phyloP scores from a whole-genome alignment of 1,140 invertebrate species.

The Phymorhynchus buccinoides region DNA sequence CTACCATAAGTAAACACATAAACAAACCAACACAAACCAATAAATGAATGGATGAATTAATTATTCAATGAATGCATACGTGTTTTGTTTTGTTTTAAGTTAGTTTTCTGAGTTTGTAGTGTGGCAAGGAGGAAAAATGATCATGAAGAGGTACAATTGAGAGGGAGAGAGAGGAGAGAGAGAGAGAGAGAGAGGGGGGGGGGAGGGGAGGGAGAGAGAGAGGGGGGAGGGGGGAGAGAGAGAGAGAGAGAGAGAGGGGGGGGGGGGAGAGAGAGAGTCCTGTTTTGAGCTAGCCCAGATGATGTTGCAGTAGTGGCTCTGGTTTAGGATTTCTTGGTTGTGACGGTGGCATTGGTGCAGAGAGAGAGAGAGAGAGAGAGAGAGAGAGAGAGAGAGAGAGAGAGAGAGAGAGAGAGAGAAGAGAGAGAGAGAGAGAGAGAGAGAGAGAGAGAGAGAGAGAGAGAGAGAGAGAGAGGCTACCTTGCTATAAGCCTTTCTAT shows the following conservation, averaged over 20 bases:
- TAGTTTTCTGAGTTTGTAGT: too few species aligned
- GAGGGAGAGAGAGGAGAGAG: too few species aligned
- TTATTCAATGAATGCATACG: too few species aligned
- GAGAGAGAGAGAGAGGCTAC: conserved; percentile 20
- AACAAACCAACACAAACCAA: too few species aligned
- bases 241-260: background rate
- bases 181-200: background rate
- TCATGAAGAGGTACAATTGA: background rate
- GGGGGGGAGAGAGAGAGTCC: background rate
- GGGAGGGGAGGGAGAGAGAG: background rate
- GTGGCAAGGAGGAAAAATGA: background rate
- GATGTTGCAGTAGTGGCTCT: too few species aligned
- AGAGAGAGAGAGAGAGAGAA: background rate
- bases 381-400: background rate
- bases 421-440: background rate
- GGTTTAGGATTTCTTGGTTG: too few species aligned
- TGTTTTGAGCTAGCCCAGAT: too few species aligned
- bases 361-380: conserved; percentile 15
- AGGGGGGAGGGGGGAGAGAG: background rate
- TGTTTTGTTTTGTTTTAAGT: too few species aligned
- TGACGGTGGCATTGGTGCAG: too few species aligned
- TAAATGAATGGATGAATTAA: too few species aligned
- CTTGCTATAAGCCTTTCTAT: too few species aligned
- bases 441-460: background rate
- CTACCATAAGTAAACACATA: too few species aligned